These are phyloP conservation scores for Quadriops clusia DNA, from an alignment of 2,888 invertebrate genomes.

Conservation along the genomic window DNA sequence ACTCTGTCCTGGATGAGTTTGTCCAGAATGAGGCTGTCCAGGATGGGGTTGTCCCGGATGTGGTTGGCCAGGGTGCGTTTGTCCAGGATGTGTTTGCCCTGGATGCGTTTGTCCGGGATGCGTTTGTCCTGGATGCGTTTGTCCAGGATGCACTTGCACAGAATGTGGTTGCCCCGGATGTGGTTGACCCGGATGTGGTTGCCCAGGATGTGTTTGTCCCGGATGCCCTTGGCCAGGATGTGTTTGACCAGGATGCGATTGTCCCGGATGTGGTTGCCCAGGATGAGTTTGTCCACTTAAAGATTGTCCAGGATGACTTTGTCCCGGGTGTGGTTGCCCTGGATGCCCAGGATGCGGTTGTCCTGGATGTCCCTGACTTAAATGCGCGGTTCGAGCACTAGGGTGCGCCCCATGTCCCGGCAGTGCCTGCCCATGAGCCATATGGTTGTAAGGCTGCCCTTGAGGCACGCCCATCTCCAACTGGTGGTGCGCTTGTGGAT, in stretches of 20 bases:
- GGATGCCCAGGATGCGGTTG: conserved; percentile 31
- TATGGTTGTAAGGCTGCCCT: conserved; percentile 37
- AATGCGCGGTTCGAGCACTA: conserved; percentile 24
- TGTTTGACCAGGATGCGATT: too few relatives aligned
- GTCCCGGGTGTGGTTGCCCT: conserved; percentile 22
- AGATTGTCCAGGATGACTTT: conserved; percentile 18
- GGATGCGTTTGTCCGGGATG: conserved; percentile 13
- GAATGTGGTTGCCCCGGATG: too few relatives aligned
- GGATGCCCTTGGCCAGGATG: too few relatives aligned
- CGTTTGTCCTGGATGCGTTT: conserved; percentile 12
- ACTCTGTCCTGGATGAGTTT: too few relatives aligned
- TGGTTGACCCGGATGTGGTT: too few relatives aligned
- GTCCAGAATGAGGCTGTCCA: too few relatives aligned
- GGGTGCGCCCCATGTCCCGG: conserved; percentile 32
- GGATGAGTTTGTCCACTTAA: conserved; percentile 20
- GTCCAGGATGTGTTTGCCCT: too few relatives aligned
- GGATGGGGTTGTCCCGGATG: too few relatives aligned
- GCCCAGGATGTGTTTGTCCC: too few relatives aligned
- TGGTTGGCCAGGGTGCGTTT: too few relatives aligned
- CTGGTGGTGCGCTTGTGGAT: conserved; percentile 44
- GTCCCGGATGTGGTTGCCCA: conserved; percentile 20
- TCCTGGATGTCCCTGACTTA: conserved; percentile 28
- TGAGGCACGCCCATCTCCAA: conserved; percentile 43
- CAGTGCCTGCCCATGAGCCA: conserved; percentile 30
- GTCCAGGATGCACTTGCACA: conserved; percentile 13